phyloP scores from a whole-genome alignment of 2,888 invertebrate genomes.

The Pterostichus niger region DNA sequence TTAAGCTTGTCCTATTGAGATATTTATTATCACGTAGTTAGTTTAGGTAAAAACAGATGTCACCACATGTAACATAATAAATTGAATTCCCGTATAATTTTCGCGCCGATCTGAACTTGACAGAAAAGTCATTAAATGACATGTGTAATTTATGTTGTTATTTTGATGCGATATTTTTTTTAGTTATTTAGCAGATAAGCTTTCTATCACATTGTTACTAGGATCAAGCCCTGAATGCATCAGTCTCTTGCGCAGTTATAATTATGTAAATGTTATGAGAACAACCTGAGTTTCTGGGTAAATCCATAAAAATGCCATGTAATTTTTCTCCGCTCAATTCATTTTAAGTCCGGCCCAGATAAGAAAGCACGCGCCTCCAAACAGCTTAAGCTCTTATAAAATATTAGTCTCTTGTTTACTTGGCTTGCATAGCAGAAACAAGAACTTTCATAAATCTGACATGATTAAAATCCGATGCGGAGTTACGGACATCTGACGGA shows the following conservation, averaged over 20 bases:
- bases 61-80: no score
- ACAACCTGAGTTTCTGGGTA: not conserved
- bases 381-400: conserved; percentile 45
- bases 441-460: conserved; percentile 63
- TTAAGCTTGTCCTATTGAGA: no score
- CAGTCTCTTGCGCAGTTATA: not conserved
- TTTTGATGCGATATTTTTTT: no score
- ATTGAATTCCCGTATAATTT: no score
- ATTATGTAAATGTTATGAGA: not conserved
- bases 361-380: conserved; percentile 16
- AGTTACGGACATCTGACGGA: conserved; percentile 62
- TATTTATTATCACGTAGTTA: no score
- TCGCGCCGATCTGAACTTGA: no score
- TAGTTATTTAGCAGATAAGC: no score
- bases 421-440: conserved; percentile 54
- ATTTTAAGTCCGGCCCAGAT: conserved; percentile 17
- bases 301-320: conserved; percentile 18
- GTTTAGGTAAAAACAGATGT: no score
- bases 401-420: conserved; percentile 60
- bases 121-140: no score
- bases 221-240: no score
- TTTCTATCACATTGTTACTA: no score
- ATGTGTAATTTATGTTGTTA: no score
- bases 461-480: conserved; percentile 60
- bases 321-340: conserved; percentile 2